A percentile compares a stretch with the other conserved stretches of the same genome.
Conservation (phyloP, 2,113 vertebrate genomes). For the Marmota monax region DNA sequence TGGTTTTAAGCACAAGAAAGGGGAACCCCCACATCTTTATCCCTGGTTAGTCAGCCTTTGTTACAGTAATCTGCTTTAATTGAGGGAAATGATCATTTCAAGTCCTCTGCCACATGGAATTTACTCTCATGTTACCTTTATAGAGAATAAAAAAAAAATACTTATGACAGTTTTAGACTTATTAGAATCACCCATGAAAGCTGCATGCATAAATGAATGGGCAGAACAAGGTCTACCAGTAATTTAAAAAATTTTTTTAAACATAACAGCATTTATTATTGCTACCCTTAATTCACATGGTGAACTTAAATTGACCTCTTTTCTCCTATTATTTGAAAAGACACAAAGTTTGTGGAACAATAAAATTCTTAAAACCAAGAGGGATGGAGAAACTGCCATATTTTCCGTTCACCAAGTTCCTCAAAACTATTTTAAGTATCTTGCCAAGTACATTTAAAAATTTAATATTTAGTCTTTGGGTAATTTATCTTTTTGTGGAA, state of each 20-base stretch:
- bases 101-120: background rate
- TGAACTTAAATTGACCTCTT: conserved; percentile 62
- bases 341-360: conserved; percentile 1
- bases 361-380: conserved; percentile 47
- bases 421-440: conserved; percentile 75
- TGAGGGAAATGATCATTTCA: background rate
- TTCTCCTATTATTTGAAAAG: conserved; percentile 42
- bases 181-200: background rate
- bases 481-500: conserved; percentile 68
- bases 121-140: background rate
- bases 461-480: conserved; percentile 72
- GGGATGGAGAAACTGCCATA: conserved; percentile 45
- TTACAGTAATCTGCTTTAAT: conserved; percentile 6
- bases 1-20: background rate
- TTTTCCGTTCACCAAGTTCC: conserved; percentile 65
- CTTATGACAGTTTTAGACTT: background rate
- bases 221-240: background rate
- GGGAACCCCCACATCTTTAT: background rate
- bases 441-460: conserved; percentile 77
- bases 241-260: background rate
- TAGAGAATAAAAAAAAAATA: background rate
- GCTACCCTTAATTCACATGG: background rate
- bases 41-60: background rate
- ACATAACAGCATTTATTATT: background rate
- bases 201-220: background rate